Evolutionary conservation across 2,113 vertebrate species (phyloP), one percentile per base, ranked within the genome.

Genomic region (Corythornis cristatus): DNA sequence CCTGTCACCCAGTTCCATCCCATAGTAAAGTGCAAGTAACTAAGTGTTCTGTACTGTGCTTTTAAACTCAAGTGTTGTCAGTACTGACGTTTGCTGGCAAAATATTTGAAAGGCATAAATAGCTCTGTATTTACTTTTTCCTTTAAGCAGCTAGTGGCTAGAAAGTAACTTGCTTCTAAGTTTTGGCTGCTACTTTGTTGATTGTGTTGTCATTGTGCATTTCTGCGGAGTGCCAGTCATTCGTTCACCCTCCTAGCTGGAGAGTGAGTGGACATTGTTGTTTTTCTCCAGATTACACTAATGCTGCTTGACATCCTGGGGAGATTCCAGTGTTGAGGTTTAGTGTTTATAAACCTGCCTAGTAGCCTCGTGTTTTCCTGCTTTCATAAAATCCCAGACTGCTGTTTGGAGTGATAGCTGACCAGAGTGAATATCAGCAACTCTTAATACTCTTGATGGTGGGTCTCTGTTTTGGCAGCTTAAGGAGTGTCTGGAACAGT

Each of bases 11-110:
- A 97, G 18, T 96, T 96, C 94, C 96, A 96, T 74, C 88, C 93
- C 26, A 64, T 62, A 35, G 96, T 73, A 42, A 98, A 94, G 79
- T 73, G 83, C 96, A 98, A 98, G 98, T 99, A 56, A 56, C 53
- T 56, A 92, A 88, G 96, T 87, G 54, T 86, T 66, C 11, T 37
- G 26, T 74, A 26, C 15, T 35, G 2, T 12, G 15, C 29, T 81
- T 65, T 88, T 83, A 66, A 73, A 22, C 79, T 40, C 48, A 65
- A 12, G 7, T 72, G 33, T 40, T 56, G 48, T 77, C 43, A 60
- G 56, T 68, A 66, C 26, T 37, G 29, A 78, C 58, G 28, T 3
- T 6, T 79, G 14, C 28, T 75, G 86, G 70, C 28, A 86, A 86
- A 71, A 50, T 64, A 64, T 17, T 85, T 90, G 46, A 1, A 84